phyloP scores from a whole-genome alignment of 2,113 vertebrate species.

The Maccullochella peelii region DNA sequence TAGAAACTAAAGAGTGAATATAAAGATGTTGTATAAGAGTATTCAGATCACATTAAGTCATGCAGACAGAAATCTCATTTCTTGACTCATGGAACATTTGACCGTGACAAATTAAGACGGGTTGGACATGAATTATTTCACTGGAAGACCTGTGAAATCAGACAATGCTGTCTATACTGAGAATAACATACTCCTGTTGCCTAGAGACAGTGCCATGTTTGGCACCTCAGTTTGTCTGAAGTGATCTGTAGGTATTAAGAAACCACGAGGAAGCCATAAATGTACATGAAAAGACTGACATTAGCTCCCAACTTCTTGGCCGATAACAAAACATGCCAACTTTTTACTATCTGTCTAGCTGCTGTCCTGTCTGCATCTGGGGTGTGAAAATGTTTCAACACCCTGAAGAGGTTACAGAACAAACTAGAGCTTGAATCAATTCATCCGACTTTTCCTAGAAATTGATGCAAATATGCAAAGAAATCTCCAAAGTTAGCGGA shows the following conservation, averaged over 20 bases:
- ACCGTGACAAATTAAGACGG: slow-evolving; percentile 30
- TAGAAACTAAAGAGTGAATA: not conserved
- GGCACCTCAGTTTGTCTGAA: slow-evolving; percentile 32
- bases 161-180: slow-evolving; percentile 37
- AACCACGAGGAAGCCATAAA: slow-evolving; percentile 20
- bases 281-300: slow-evolving; percentile 14
- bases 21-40: not conserved
- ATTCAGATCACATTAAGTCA: not conserved
- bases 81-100: slow-evolving; percentile 10
- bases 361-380: not conserved
- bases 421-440: not conserved
- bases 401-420: not conserved
- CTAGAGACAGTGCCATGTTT: slow-evolving; percentile 71
- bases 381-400: not conserved
- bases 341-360: not conserved
- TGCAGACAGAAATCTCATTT: not conserved
- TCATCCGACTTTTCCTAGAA: not conserved
- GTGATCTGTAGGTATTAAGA: slow-evolving; percentile 40
- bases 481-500: not conserved
- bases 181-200: slow-evolving; percentile 70
- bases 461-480: not conserved
- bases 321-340: not conserved
- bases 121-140: slow-evolving; percentile 17
- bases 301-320: not conserved
- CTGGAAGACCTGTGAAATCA: slow-evolving; percentile 28